These are phyloP conservation scores for Athalia circularis DNA, from an alignment of 2,888 invertebrate genomes.

Conservation along the genomic window DNA sequence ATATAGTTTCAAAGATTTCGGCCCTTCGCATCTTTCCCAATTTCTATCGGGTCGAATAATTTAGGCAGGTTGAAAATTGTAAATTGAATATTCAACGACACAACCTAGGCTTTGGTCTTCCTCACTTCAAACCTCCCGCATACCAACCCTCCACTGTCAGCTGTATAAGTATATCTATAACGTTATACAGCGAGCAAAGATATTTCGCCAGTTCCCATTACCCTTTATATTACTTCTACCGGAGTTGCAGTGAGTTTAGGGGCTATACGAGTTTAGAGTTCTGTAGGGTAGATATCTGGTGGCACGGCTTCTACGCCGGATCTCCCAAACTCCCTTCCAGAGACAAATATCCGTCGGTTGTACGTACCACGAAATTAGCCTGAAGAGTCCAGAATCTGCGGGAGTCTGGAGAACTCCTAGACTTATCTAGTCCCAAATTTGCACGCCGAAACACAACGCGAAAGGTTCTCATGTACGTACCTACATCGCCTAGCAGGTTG, in stretches of 20 bases:
- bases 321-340: background rate
- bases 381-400: background rate
- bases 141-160: background rate
- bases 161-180: too few species aligned
- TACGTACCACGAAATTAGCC: background rate
- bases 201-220: constrained; percentile 32
- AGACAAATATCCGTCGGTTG: background rate
- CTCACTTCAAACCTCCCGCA: background rate
- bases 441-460: too few species aligned
- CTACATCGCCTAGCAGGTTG: too few species aligned
- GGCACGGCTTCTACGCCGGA: background rate
- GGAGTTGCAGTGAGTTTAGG: too few species aligned
- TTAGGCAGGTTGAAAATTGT: constrained; percentile 4
- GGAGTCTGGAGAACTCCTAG: too few species aligned
- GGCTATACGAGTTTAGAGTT: constrained; percentile 11
- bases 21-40: background rate
- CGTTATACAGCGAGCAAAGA: background rate
- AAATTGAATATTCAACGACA: constrained; percentile 35
- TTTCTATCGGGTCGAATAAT: background rate
- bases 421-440: too few species aligned
- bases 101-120: too few species aligned
- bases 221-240: constrained; percentile 32
- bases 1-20: too few species aligned
- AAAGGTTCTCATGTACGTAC: too few species aligned
- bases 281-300: background rate